Base-by-base conservation (phyloP, 2,113 vertebrate genomes). In the Hippopotamus amphibius region DNA sequence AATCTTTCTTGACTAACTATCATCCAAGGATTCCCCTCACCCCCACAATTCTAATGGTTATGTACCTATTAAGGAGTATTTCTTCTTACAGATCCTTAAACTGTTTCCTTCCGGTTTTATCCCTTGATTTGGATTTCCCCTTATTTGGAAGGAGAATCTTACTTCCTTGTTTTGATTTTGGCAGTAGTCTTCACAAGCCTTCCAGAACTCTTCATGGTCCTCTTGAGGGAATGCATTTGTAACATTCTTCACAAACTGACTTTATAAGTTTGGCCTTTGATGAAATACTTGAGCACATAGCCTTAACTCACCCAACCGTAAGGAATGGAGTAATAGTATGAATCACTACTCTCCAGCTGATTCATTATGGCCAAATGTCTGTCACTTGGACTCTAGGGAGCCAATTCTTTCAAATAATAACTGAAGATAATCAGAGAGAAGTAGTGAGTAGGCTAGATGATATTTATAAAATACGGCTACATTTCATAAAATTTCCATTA, bases 401-500 rank as follows among this genome's bases (percentile, higher is more conserved):
- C 10, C 48, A 85, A 72, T 21, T 85, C 19, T 85, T 94, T 85
- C 55, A 95, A 92, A 92, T 92, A 91, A 88, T 61, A 91, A 95
- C 59, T 84, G 41, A 68, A 97, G 74, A 79, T 95, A 77, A 95
- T 95, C 53, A 53, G 30, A 92, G 57, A 81, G 80, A 83, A 85
- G 13, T 48, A 88, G 46, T 21, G 83, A 95, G 19, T 22, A 63
- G 22, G 17, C 28, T 61, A 41, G 83, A 83, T 46, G 26, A 87
- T 66, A 92, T 93, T 92, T 80, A 66, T 37, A 87, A 96, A 69
- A 82, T 48, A 82, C 33, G 37, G 50, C 55, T 50, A 22, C 30
- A 72, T 93, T 96, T 83, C 55, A 57, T 74, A 86, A 93, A 92
- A 82, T 72, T 76, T 96, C 53, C 80, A 81, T 92, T 96, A 94